phyloP scores from a whole-genome alignment of 2,797 vertebrate genomes.

The Poliocrania exsul region DNA sequence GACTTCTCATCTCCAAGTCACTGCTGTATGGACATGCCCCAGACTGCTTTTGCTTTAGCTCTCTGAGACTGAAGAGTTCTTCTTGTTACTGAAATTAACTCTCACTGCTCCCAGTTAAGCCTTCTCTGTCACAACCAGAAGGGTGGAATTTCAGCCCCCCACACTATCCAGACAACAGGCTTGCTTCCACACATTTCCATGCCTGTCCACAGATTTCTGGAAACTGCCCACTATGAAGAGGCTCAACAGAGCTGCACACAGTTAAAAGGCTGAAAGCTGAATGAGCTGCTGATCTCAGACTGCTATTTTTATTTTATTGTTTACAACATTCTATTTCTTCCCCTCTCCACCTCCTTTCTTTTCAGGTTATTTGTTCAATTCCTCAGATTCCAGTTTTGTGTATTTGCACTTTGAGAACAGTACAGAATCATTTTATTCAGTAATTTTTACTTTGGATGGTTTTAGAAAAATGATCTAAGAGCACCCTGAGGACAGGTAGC shows the following conservation, averaged over 20 bases:
- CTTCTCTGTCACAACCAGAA: background rate
- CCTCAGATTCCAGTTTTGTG: background rate
- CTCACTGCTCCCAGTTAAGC: background rate
- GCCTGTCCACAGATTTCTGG: slow-evolving; percentile 29
- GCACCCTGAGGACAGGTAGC: background rate
- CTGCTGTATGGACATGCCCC: background rate
- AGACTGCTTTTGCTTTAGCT: background rate
- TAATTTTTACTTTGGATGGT: background rate
- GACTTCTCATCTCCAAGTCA: background rate
- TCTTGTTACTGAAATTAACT: background rate
- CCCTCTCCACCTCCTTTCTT: background rate
- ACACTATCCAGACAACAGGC: background rate
- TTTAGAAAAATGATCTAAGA: background rate
- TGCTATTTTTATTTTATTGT: slow-evolving; percentile 25
- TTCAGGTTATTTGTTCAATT: background rate
- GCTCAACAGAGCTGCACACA: background rate
- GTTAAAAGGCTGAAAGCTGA: slow-evolving; percentile 20
- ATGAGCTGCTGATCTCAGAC: slow-evolving; percentile 29
- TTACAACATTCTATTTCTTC: slow-evolving; percentile 8
- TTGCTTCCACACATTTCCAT: slow-evolving; percentile 9
- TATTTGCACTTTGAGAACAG: background rate
- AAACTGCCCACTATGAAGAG: slow-evolving; percentile 25
- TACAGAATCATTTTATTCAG: background rate
- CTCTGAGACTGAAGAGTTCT: background rate
- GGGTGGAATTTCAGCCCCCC: background rate